Evolutionary conservation across 2,888 invertebrate species (phyloP).

Genomic region (Ophion ventricosus): DNA sequence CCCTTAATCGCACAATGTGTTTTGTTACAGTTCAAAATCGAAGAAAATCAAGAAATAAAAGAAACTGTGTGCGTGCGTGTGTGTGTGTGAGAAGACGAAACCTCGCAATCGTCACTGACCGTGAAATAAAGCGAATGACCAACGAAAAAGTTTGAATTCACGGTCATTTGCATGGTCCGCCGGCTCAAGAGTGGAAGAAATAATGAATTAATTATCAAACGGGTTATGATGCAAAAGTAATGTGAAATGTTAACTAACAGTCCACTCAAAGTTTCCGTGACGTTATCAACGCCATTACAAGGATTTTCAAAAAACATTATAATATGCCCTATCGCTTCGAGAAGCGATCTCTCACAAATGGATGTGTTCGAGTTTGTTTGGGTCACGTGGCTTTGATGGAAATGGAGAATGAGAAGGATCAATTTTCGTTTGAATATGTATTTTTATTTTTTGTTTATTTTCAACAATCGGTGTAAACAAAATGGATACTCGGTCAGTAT

Average conservation of each 20-base stretch:
- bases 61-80: neutral
- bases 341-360: too few species aligned
- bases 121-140: constrained; percentile 45
- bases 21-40: neutral
- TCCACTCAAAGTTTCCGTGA: neutral
- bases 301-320: too few species aligned
- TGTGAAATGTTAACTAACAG: neutral
- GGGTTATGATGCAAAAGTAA: neutral
- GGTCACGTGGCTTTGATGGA: neutral
- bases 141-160: constrained; percentile 42
- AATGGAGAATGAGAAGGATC: too few species aligned
- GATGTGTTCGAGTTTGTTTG: neutral
- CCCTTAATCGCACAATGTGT: neutral
- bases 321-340: too few species aligned
- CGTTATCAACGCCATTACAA: too few species aligned
- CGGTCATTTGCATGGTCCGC: constrained; percentile 32
- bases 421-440: neutral
- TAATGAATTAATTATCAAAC: neutral
- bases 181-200: neutral
- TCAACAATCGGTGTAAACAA: neutral
- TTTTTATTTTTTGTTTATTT: neutral
- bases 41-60: neutral
- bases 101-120: constrained; percentile 36
- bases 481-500: neutral
- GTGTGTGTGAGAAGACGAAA: constrained; percentile 2